Conservation (phyloP, 2,113 vertebrate genomes). For the Sigmodon hispidus region DNA sequence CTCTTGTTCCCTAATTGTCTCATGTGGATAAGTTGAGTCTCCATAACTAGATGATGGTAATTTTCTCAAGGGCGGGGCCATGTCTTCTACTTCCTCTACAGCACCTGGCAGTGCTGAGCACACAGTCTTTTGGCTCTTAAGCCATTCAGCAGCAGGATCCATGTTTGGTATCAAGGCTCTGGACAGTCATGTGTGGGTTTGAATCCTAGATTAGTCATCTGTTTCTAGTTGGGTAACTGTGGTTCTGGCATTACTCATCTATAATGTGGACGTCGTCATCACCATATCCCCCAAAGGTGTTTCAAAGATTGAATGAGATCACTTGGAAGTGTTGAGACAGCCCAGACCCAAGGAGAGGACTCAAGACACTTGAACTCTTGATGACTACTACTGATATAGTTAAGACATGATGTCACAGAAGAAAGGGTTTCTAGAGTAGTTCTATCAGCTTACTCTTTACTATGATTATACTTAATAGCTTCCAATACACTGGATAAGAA, state of each 20-base stretch:
- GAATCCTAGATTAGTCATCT: constrained; percentile 31
- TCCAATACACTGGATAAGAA: neutral
- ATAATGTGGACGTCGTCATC: neutral
- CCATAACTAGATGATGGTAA: constrained; percentile 66
- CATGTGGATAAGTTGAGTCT: constrained; percentile 59
- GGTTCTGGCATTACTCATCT: constrained; percentile 19
- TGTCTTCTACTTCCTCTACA: constrained; percentile 13
- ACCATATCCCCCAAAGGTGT: neutral
- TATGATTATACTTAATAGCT: neutral
- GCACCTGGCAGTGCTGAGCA: constrained; percentile 29
- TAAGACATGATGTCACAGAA: neutral
- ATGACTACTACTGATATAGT: neutral
- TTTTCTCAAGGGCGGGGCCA: constrained; percentile 47
- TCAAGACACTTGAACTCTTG: neutral
- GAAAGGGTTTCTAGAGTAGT: neutral
- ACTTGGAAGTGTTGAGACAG: neutral
- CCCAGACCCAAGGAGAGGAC: neutral
- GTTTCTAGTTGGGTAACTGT: neutral
- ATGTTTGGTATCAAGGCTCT: neutral
- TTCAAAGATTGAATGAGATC: constrained; percentile 38
- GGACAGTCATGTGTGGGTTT: neutral
- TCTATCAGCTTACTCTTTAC: constrained; percentile 31
- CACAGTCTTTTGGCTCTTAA: neutral
- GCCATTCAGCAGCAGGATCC: neutral
- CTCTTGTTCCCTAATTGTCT: constrained; percentile 58